Evolutionary conservation across 1,140 invertebrate species (phyloP).

Genomic region (Pissodes strobi): DNA sequence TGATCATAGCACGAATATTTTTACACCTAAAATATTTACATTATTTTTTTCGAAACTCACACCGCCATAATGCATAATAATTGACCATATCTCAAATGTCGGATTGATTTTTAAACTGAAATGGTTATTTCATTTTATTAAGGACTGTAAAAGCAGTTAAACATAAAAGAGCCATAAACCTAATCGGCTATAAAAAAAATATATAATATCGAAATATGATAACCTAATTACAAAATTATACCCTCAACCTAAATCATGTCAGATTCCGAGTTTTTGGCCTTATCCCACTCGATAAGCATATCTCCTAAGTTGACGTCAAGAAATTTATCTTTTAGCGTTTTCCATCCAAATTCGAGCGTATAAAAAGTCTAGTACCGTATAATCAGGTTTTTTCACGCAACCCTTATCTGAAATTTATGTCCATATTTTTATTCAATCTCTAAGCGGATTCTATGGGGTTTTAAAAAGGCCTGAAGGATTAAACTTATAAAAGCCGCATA

Average conservation of each 20-base stretch:
- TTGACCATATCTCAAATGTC: no score
- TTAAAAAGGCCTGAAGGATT: constrained; percentile 9
- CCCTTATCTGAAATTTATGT: constrained; percentile 10
- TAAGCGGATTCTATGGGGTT: not conserved
- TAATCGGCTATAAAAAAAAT: no score
- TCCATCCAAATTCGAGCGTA: not conserved
- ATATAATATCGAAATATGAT: no score
- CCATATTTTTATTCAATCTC: constrained; percentile 13
- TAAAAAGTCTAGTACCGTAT: constrained; percentile 11
- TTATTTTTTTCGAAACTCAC: no score
- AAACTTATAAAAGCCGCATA: not conserved
- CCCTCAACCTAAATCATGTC: not conserved
- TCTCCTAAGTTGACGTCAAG: constrained; percentile 5
- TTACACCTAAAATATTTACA: no score
- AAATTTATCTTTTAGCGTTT: constrained; percentile 1
- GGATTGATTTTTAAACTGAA: no score
- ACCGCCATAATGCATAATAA: no score
- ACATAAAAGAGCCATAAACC: no score
- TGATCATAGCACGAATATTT: no score
- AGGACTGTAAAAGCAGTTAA: no score
- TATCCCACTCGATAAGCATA: not conserved
- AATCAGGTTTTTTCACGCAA: constrained; percentile 11
- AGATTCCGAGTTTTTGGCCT: not conserved
- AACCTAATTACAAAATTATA: no score
- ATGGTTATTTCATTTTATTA: no score